These are phyloP conservation scores for Leptinotarsa peninsularis DNA, from an alignment of 2,888 invertebrate species.

Conservation along the genomic window DNA sequence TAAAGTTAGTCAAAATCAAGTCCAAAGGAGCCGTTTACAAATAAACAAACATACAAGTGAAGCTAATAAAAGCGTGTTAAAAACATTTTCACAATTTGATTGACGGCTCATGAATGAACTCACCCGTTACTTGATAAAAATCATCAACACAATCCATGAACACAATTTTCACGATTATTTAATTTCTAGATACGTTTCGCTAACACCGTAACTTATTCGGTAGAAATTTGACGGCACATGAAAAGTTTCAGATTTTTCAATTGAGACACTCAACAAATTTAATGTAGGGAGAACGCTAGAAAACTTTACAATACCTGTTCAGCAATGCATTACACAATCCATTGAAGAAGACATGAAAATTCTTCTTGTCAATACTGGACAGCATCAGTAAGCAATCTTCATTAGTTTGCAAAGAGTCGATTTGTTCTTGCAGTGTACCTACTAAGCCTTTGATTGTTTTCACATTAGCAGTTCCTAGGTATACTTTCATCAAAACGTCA, in stretches of 20 bases:
- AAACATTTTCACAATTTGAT: too few species aligned
- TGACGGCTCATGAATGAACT: too few species aligned
- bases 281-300: background rate
- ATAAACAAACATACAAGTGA: too few species aligned
- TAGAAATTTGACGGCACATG: background rate
- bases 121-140: too few species aligned
- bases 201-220: too few species aligned
- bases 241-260: background rate
- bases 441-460: slow-evolving; percentile 72
- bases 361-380: slow-evolving; percentile 75
- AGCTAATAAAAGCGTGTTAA: too few species aligned
- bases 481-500: slow-evolving; percentile 75
- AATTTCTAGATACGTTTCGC: too few species aligned
- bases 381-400: slow-evolving; percentile 72
- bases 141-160: too few species aligned
- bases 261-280: background rate
- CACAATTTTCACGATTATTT: too few species aligned
- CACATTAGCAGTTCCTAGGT: slow-evolving; percentile 72
- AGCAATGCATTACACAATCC: slow-evolving; percentile 74
- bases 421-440: slow-evolving; percentile 69
- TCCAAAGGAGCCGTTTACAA: too few species aligned
- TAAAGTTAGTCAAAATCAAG: too few species aligned
- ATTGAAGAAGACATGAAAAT: slow-evolving; percentile 77
- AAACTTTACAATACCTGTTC: slow-evolving; percentile 57
- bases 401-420: slow-evolving; percentile 69